phyloP scores from a whole-genome alignment of 1,140 invertebrate genomes.

The Lepidurus couesii region DNA sequence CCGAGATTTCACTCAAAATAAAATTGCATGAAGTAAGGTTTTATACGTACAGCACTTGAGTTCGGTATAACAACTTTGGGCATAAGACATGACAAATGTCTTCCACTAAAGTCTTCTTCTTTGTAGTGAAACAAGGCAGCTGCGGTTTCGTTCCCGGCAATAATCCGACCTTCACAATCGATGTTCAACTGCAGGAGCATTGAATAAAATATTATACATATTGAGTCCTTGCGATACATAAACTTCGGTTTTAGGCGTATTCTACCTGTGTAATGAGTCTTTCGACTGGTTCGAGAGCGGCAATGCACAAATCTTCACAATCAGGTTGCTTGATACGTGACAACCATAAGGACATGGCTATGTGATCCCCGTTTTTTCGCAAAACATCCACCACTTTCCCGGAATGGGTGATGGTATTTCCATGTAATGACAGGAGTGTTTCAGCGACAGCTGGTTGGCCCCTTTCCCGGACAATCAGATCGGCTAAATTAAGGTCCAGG shows the following conservation, averaged over 20 bases:
- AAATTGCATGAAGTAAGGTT: neutral
- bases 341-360: constrained; percentile 59
- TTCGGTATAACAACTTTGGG: constrained; percentile 29
- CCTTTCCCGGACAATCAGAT: constrained; percentile 52
- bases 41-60: constrained; percentile 30
- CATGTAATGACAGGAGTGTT: constrained; percentile 50
- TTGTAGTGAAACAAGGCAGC: neutral
- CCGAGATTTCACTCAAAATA: neutral
- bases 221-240: too few species aligned
- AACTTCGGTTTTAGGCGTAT: neutral
- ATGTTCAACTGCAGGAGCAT: neutral
- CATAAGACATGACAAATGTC: neutral
- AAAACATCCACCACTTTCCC: constrained; percentile 52
- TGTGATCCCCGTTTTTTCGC: constrained; percentile 49
- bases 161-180: neutral
- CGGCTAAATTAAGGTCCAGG: constrained; percentile 50
- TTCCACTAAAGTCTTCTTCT: neutral
- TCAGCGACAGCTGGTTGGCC: constrained; percentile 52
- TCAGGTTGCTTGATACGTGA: constrained; percentile 51
- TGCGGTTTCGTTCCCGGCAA: neutral
- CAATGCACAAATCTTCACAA: constrained; percentile 50
- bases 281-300: constrained; percentile 58
- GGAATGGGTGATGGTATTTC: constrained; percentile 53
- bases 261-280: constrained; percentile 44
- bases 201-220: neutral